Percentiles rank a stretch among this genome's conserved stretches.
phyloP scores from a whole-genome alignment of 2,113 vertebrate species.

The Zapornia atra region DNA sequence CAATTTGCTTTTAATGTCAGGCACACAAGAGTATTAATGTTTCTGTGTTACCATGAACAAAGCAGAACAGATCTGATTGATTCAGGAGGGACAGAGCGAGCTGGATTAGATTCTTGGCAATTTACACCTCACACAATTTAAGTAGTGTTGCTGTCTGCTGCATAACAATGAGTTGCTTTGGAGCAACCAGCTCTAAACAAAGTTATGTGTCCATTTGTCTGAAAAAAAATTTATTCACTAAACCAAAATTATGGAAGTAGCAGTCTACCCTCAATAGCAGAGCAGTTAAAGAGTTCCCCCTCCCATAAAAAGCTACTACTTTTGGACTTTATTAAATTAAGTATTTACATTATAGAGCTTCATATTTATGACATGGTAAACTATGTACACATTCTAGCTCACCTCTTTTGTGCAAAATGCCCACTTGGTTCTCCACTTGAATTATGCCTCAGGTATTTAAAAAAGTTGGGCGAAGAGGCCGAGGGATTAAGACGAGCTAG shows the following conservation, averaged over 20 bases:
- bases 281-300: neutral
- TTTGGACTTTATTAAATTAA: neutral
- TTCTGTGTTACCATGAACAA: neutral
- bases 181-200: neutral
- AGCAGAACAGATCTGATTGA: neutral
- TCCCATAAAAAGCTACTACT: neutral
- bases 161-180: neutral
- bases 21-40: neutral
- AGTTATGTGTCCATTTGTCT: neutral
- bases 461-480: slow-evolving; percentile 80
- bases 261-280: neutral
- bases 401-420: slow-evolving; percentile 82
- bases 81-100: neutral
- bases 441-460: slow-evolving; percentile 79
- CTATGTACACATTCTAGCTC: slow-evolving; percentile 57
- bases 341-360: neutral
- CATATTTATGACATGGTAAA: neutral
- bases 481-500: slow-evolving; percentile 75
- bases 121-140: neutral
- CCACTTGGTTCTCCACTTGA: slow-evolving; percentile 78
- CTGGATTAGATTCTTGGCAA: neutral
- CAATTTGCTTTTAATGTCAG: neutral
- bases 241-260: neutral
- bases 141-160: slow-evolving; percentile 44
- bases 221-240: neutral